phyloP scores from a whole-genome alignment of 2,888 invertebrate species.

The Lymantria dispar region DNA sequence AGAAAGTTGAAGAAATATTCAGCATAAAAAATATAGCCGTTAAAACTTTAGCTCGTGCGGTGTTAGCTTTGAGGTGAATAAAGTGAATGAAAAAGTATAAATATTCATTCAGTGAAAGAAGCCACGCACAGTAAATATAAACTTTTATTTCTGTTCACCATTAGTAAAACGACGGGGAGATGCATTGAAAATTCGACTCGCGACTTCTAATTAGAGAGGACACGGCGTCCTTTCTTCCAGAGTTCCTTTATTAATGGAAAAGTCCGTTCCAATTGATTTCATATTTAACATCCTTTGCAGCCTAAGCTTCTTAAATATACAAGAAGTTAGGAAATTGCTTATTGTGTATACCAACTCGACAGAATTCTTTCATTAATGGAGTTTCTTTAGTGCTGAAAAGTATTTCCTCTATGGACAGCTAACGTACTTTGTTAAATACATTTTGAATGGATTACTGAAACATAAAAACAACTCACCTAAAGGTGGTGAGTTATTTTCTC shows the following conservation, averaged over 20 bases:
- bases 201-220: conserved; percentile 76
- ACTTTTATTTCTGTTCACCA: conserved; percentile 76
- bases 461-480: too few species aligned
- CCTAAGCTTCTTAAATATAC: conserved; percentile 39
- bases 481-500: too few species aligned
- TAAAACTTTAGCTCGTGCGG: conserved; percentile 52
- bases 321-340: conserved; percentile 23
- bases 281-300: conserved; percentile 61
- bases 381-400: conserved; percentile 26
- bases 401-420: not conserved
- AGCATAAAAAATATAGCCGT: conserved; percentile 57
- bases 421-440: not conserved
- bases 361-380: conserved; percentile 24
- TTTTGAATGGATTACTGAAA: not conserved
- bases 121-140: conserved; percentile 77
- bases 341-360: conserved; percentile 24
- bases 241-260: conserved; percentile 72
- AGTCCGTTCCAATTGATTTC: conserved; percentile 71
- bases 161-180: conserved; percentile 58
- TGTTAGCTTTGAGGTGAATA: conserved; percentile 66
- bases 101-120: conserved; percentile 71
- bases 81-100: conserved; percentile 69
- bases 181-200: conserved; percentile 77
- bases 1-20: conserved; percentile 57
- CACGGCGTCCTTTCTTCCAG: conserved; percentile 60